Percentiles rank a stretch among this genome's conserved stretches.
Conservation (phyloP, 35 echinoderm and acorn worm genomes). For the Chiridota heheva region DNA sequence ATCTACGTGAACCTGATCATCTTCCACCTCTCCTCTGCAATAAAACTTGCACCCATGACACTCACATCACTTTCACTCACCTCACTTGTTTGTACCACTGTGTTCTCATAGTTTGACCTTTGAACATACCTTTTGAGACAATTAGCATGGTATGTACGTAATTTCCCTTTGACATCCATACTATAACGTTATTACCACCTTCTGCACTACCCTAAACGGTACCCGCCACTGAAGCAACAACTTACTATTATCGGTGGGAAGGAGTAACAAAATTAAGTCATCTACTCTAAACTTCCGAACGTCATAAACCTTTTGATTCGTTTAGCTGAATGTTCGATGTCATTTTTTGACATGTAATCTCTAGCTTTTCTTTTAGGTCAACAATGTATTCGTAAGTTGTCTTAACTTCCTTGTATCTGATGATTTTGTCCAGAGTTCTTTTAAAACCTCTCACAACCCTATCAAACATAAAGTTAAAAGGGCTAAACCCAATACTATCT, state of each 20-base stretch:
- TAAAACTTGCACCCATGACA: neutral
- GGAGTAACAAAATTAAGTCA: constrained; percentile 47
- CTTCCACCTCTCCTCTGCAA: too few relatives aligned
- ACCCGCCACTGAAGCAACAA: constrained; percentile 44
- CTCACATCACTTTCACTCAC: neutral
- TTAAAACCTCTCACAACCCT: constrained; percentile 48
- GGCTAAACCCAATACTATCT: constrained; percentile 47
- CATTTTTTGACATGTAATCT: constrained; percentile 4
- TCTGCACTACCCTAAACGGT: constrained; percentile 30
- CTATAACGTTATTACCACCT: constrained; percentile 18
- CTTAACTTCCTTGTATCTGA: constrained; percentile 23
- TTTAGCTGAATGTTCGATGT: neutral
- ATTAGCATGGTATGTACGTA: constrained; percentile 48
- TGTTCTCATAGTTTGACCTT: neutral
- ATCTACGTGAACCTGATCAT: too few relatives aligned
- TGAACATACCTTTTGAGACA: constrained; percentile 36
- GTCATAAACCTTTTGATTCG: neutral
- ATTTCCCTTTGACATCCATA: constrained; percentile 24
- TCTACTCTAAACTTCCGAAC: constrained; percentile 18
- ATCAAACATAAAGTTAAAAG: constrained; percentile 67
- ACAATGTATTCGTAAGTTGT: constrained; percentile 53
- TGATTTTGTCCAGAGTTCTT: constrained; percentile 45
- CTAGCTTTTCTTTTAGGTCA: constrained; percentile 32
- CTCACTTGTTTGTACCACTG: neutral
- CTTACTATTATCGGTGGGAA: constrained; percentile 21